These are phyloP conservation scores for Pristionchus exspectatus DNA, from an alignment of 2,888 invertebrate genomes.

Conservation along the genomic window DNA sequence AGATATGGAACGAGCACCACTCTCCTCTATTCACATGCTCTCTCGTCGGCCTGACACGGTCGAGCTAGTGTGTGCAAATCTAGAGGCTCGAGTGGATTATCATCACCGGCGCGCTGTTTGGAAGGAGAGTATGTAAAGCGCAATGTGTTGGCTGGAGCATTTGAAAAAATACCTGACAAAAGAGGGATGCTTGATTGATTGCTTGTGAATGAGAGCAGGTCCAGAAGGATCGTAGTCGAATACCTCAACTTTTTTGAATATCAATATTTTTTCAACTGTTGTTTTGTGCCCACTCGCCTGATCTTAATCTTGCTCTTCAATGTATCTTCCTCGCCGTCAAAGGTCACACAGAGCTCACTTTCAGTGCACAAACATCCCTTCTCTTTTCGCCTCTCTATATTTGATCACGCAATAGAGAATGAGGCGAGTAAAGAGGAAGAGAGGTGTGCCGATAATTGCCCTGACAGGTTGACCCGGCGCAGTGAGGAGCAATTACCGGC, in stretches of 20 bases:
- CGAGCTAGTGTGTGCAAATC: too few species aligned
- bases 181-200: conserved; percentile 61
- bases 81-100: too few species aligned
- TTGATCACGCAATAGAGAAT: not conserved
- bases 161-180: conserved; percentile 58
- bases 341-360: too few species aligned
- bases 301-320: not conserved
- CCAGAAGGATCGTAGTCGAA: conserved; percentile 62
- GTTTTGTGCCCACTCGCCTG: not conserved
- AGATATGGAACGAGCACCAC: too few species aligned
- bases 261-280: not conserved
- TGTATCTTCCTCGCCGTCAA: not conserved
- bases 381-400: not conserved
- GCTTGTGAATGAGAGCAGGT: conserved; percentile 60
- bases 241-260: conserved; percentile 35
- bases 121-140: too few species aligned
- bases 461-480: not conserved
- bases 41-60: too few species aligned
- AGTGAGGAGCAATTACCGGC: not conserved
- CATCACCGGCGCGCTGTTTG: not conserved
- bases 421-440: too few species aligned
- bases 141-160: too few species aligned
- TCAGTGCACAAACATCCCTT: too few species aligned
- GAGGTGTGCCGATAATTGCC: not conserved
- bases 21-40: too few species aligned